Conservation (phyloP, 1,140 invertebrate genomes). For the Drosophila arawakana region DNA sequence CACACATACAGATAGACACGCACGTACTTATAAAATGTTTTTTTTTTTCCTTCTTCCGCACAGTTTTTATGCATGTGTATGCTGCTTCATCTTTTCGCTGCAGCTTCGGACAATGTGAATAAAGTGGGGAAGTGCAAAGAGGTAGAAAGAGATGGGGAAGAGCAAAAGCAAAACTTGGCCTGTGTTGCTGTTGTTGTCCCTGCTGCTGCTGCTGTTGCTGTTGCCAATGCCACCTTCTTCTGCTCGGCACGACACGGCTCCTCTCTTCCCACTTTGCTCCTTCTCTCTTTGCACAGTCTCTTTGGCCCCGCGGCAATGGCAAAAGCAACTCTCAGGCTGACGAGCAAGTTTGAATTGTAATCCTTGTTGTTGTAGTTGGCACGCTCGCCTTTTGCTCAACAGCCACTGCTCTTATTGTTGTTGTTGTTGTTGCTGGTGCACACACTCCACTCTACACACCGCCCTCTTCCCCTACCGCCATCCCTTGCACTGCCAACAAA, state of each 20-base stretch:
- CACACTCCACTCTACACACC: neutral
- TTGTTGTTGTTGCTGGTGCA: constrained; percentile 7
- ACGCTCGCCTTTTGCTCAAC: constrained; percentile 61
- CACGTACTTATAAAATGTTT: constrained; percentile 73
- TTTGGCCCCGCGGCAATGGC: constrained; percentile 60
- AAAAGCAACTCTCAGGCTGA: constrained; percentile 62
- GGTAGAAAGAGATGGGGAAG: neutral
- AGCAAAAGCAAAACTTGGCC: constrained; percentile 52
- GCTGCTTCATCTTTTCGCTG: constrained; percentile 39
- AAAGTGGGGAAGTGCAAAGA: too few relatives aligned
- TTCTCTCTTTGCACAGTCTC: constrained; percentile 8
- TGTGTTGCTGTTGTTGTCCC: constrained; percentile 43
- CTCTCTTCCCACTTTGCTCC: neutral
- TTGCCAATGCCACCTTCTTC: constrained; percentile 62
- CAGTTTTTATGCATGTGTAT: constrained; percentile 73
- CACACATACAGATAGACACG: constrained; percentile 45
- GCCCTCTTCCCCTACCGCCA: neutral
- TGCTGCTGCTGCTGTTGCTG: constrained; percentile 21
- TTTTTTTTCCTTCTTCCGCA: constrained; percentile 58
- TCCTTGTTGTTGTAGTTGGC: constrained; percentile 77
- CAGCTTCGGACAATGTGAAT: constrained; percentile 34
- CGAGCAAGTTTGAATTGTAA: constrained; percentile 82
- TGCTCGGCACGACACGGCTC: constrained; percentile 55
- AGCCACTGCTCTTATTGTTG: constrained; percentile 23
- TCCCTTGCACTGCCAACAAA: constrained; percentile 2